Base-by-base conservation (phyloP, 2,797 vertebrate species). In the Lagothrix lagotricha region DNA sequence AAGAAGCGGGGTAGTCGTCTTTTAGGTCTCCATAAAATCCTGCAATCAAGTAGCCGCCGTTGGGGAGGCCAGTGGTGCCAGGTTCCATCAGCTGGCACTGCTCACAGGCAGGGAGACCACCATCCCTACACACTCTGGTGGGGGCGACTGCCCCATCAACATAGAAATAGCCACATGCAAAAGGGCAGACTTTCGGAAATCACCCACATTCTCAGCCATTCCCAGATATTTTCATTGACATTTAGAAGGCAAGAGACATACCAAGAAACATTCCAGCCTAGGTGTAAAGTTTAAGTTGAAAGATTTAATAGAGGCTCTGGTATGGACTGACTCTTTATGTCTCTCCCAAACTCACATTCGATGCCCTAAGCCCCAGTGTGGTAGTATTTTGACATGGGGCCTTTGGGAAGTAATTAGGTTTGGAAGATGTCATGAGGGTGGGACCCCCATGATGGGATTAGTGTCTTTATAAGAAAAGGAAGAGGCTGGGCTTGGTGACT, bases 121-220 rank as follows among this genome's bases (percentile, higher is more conserved):
- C 1, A 13, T n/a, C 10, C 5, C 39, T 24, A 26, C 54, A 4
- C 13, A 22, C 33, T 11, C 7, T 0, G 7, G 39, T 4, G 2
- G 4, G 41, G 36, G 41, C 8, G 7, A 20, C 88, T 14, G 64
- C 36, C 72, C 46, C 19, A 17, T 10, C n/a, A 67, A 70, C n/a
- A 26, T 0, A 12, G 73, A 36, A 91, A 88, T 14, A 94, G 44
- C 36, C 52, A 26, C 19, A 17, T 22, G 33, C 44, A 52, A 22
- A 85, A 33, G 75, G 10, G 36, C 41, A 44, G 9, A 72, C 39
- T 46, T 54, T 70, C 48, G 22, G 54, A 80, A 24, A 26, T 39
- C 64, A 30, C 15, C 48, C 57, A 30, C 17, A 46, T 26, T n/a
- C 64, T 46, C 1, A 73, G 67, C 22, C 86, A 79, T 50, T 73